Evolutionary conservation across 2,113 vertebrate species (phyloP), one percentile per base, ranked within the genome.

Genomic region (Petroica traversi): DNA sequence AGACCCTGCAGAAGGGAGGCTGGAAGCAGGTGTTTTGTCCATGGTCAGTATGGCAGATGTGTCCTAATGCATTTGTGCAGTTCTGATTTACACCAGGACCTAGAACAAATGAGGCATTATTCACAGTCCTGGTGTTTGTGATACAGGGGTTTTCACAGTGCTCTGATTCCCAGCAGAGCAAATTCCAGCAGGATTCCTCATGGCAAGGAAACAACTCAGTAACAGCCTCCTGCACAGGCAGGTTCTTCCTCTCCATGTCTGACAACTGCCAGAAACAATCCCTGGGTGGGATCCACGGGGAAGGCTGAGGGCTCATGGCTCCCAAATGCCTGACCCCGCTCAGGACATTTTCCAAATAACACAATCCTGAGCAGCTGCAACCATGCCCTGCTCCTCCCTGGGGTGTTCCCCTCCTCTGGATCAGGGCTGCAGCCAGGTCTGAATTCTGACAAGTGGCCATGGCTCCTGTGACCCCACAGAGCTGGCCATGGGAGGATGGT

Each of bases 351-450:
- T 89, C 93, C 93, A 94, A 89, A 38, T 12, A 89, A 74, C 68
- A 63, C 4, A 15, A 92, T 58, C 59, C 80, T 9, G 62, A 92
- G 92, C 95, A 96, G 94, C 94, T 97, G 93, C 43, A 48, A 7
- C 63, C 2, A 1, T 1, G 12, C 81, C 0, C 20, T 41, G 91
- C 71, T 94, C 49, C 46, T 93, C 96, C 87, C 90, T 7, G 34
- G 85, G 74, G 88, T 69, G 71, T 10, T 90, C 33, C 58, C 78
- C 94, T 95, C 82, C 85, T 85, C 92, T 17, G 4, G 40, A 66
- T 34, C 23, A 8, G n/a, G 74, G 77, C 82, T 79, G 81, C 81
- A 79, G 76, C 85, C 81, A 85, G 90, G 67, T 6, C 19, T 6
- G 2, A 68, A 52, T 19, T 6, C 73, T 85, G 80, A 78, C 72